Percentiles rank a stretch among this genome's conserved stretches.
These are phyloP conservation scores for Prunella fulvescens DNA, from an alignment of 2,113 vertebrate species.

Conservation along the genomic window DNA sequence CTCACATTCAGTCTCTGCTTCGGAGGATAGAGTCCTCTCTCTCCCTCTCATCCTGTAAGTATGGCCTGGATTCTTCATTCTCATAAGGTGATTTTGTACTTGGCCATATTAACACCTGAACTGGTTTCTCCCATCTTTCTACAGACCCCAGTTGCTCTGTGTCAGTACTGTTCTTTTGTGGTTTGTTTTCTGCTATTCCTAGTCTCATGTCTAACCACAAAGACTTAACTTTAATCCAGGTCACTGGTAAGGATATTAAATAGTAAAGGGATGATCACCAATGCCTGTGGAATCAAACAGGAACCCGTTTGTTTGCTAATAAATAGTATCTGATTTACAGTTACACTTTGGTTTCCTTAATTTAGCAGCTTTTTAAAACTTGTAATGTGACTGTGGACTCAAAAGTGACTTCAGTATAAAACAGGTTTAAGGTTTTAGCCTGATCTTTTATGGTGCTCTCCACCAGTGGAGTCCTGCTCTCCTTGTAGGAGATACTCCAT, in stretches of 20 bases:
- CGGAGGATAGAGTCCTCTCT: constrained; percentile 63
- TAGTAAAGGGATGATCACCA: neutral
- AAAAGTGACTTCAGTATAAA: neutral
- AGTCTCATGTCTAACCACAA: neutral
- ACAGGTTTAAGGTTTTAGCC: neutral
- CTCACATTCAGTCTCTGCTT: constrained; percentile 39
- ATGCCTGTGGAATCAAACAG: neutral
- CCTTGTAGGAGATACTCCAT: neutral
- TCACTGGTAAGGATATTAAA: neutral
- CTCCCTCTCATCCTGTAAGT: constrained; percentile 62
- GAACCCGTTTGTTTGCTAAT: neutral
- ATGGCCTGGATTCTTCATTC: neutral
- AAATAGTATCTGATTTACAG: neutral
- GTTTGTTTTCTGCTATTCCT: neutral
- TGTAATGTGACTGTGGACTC: neutral
- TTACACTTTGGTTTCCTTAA: neutral
- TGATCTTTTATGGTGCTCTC: neutral
- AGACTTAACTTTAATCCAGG: neutral
- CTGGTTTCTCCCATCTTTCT: neutral
- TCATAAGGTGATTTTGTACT: neutral
- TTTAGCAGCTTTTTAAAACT: neutral
- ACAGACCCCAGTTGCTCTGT: neutral
- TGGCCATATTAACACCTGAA: neutral
- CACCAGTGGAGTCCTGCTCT: neutral
- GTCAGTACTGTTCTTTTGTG: neutral